phyloP scores from a whole-genome alignment of 1,140 invertebrate species.

The Magallana angulata region DNA sequence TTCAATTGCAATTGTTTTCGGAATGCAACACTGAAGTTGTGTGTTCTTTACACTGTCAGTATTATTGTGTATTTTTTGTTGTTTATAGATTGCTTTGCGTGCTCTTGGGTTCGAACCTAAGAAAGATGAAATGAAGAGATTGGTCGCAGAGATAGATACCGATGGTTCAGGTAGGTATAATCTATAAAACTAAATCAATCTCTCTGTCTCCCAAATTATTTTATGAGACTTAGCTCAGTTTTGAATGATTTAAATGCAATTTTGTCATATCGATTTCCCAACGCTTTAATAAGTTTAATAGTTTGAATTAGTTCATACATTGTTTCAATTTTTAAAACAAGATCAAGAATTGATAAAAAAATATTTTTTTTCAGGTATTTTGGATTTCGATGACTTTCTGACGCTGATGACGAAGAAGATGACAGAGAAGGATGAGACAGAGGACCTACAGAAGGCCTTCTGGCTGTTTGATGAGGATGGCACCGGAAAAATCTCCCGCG shows the following conservation, averaged over 20 bases:
- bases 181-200: too few relatives aligned
- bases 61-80: neutral
- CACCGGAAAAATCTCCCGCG: constrained; percentile 28
- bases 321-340: too few relatives aligned
- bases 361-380: constrained; percentile 9
- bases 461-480: constrained; percentile 47
- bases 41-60: too few relatives aligned
- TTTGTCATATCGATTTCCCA: too few relatives aligned
- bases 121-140: constrained; percentile 47
- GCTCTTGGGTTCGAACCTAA: constrained; percentile 52
- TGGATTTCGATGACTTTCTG: constrained; percentile 51
- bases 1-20: neutral
- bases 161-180: constrained; percentile 32
- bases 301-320: too few relatives aligned
- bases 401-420: constrained; percentile 52
- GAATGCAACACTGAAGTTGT: neutral
- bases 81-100: constrained; percentile 47
- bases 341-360: too few relatives aligned
- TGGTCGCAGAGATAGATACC: constrained; percentile 48
- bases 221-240: too few relatives aligned
- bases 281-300: too few relatives aligned
- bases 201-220: too few relatives aligned
- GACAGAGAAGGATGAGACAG: constrained; percentile 46
- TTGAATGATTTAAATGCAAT: too few relatives aligned
- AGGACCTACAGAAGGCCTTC: constrained; percentile 50